Evolutionary conservation across 2,113 vertebrate genomes (phyloP), one percentile per base, ranked within the genome.

Genomic region (Thinocorus orbignyianus): DNA sequence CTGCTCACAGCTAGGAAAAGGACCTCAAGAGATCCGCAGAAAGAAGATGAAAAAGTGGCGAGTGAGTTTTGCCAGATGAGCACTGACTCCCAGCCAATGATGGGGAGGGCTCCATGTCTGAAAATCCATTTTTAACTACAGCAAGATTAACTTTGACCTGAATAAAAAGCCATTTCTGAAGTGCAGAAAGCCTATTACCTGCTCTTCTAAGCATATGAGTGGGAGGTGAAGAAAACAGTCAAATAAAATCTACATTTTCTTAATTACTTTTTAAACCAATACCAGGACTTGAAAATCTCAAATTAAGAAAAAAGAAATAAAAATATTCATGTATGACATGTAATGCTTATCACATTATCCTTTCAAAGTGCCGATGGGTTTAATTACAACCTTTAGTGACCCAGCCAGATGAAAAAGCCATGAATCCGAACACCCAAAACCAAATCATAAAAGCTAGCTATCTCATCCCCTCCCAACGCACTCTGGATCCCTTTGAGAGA

Each of bases 61-160:
- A 41, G 14, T 66, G 37, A 46, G 44, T 62, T 94, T 78, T 95
- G 33, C 76, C 74, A 93, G 62, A 83, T 64, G 60, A 94, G 42
- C 33, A 46, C 48, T 77, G 55, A 80, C 51, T 94, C n/a, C 42
- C 51, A 68, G 51, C 51, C 88, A 88, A 0, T 0, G 0, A 57
- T 26, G 30, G 26, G 68, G 62, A 83, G 39, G 55, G 51, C 41
- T 90, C 64, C 7, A 10, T 41, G 57, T 51, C 76, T 90, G 44
- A 66, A 60, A 88, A 93, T 81, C 74, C 92, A 76, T 92, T 93
- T 92, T 84, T 71, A 90, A 81, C 68, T 77, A 55, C 51, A 37
- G 41, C 16, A 86, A 83, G 42, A 86, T 88, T 86, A 92, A 86
- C 74, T 83, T 49, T 71, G 85, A 81, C 82, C 85, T 64, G 64